These are phyloP conservation scores for Notamacropus eugenii DNA, from an alignment of 2,797 vertebrate genomes.

Conservation along the genomic window DNA sequence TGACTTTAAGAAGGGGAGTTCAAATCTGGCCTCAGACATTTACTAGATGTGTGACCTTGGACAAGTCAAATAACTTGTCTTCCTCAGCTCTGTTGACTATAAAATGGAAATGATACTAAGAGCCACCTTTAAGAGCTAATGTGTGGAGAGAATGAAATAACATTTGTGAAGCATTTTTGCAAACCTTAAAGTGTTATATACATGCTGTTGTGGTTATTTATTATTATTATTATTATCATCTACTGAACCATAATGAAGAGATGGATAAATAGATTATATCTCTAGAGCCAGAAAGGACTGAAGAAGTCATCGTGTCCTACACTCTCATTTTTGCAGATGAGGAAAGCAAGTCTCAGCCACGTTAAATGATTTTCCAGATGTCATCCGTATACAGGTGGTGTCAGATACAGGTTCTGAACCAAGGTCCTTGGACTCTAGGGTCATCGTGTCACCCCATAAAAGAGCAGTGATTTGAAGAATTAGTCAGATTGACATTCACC, in stretches of 20 bases:
- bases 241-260: not conserved
- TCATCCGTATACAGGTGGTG: not conserved
- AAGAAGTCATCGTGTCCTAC: not conserved
- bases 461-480: not conserved
- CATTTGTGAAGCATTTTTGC: not conserved
- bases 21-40: not conserved
- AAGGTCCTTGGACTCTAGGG: not conserved
- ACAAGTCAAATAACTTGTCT: not conserved
- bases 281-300: not conserved
- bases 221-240: not conserved
- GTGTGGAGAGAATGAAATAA: not conserved
- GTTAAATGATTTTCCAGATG: not conserved
- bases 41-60: not conserved
- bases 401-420: not conserved
- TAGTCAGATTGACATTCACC: not conserved
- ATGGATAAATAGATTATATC: not conserved
- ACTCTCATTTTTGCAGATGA: not conserved
- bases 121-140: not conserved
- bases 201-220: not conserved
- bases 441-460: not conserved
- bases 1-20: not conserved
- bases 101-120: not conserved
- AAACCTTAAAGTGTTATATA: not conserved
- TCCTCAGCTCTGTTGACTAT: not conserved
- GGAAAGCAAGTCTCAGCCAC: not conserved